phyloP scores from a whole-genome alignment of 2,888 invertebrate genomes.

The Uloborus plumipes region DNA sequence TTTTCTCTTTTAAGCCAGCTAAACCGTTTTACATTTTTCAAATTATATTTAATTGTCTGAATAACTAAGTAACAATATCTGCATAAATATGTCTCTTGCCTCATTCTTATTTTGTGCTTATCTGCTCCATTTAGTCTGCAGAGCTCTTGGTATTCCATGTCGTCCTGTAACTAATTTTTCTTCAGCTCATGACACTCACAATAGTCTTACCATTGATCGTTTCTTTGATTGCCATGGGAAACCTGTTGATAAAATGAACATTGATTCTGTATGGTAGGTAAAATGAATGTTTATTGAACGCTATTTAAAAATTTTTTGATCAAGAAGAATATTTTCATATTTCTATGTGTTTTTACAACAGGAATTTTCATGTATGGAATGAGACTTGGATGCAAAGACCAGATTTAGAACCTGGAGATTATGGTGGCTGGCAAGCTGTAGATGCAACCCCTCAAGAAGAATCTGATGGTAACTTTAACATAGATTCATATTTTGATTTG shows the following conservation, averaged over 20 bases:
- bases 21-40: no score
- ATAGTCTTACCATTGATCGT: slow-evolving; percentile 89
- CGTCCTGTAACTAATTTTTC: slow-evolving; percentile 88
- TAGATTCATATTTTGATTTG: background rate
- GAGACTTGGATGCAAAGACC: slow-evolving; percentile 94
- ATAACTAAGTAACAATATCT: no score
- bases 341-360: slow-evolving; percentile 66
- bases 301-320: background rate
- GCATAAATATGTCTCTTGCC: background rate
- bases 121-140: slow-evolving; percentile 77
- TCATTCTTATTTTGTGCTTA: no score
- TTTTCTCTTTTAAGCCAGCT: no score
- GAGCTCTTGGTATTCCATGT: slow-evolving; percentile 89
- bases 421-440: slow-evolving; percentile 93
- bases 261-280: slow-evolving; percentile 85
- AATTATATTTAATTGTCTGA: no score
- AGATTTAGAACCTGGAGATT: slow-evolving; percentile 80
- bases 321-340: background rate
- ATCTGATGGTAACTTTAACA: slow-evolving; percentile 53
- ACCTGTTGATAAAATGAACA: slow-evolving; percentile 83
- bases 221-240: slow-evolving; percentile 86
- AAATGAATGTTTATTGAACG: background rate
- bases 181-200: slow-evolving; percentile 95
- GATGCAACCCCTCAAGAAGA: slow-evolving; percentile 71
- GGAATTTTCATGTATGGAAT: slow-evolving; percentile 96